Conservation (phyloP, 2,113 vertebrate species). For the Lamprotornis superbus region DNA sequence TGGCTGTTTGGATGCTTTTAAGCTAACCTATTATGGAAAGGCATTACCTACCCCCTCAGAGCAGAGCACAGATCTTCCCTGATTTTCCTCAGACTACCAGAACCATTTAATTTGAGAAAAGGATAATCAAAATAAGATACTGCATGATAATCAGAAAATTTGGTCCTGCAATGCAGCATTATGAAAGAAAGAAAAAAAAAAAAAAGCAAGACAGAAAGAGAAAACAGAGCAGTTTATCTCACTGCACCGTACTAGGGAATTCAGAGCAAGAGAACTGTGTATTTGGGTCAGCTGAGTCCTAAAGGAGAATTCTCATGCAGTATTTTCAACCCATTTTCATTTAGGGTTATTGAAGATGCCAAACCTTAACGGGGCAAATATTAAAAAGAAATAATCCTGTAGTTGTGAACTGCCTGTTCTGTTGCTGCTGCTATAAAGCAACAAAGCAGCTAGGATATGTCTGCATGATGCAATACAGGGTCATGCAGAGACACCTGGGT, state of each 20-base stretch:
- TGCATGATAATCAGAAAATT: conserved; percentile 53
- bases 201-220: not conserved
- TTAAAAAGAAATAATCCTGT: not conserved
- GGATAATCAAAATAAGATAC: conserved; percentile 32
- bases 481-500: not conserved
- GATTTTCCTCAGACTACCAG: not conserved
- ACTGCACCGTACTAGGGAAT: conserved; percentile 17
- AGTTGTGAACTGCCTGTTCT: not conserved
- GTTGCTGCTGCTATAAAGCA: not conserved
- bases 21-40: not conserved
- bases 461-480: not conserved
- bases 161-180: conserved; percentile 63
- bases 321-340: conserved; percentile 53
- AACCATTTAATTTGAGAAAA: conserved; percentile 2
- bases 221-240: conserved; percentile 30
- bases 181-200: not conserved
- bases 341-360: not conserved
- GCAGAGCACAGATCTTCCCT: not conserved
- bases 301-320: conserved; percentile 54
- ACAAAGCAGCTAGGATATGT: not conserved
- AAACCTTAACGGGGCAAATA: conserved; percentile 21
- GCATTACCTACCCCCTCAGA: not conserved
- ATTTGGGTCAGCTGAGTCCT: conserved; percentile 70
- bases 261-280: conserved; percentile 50
- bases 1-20: not conserved